Evolutionary conservation across 2,113 vertebrate species (phyloP), one percentile per base, ranked within the genome.

Genomic region (Sminthopsis crassicaudata): DNA sequence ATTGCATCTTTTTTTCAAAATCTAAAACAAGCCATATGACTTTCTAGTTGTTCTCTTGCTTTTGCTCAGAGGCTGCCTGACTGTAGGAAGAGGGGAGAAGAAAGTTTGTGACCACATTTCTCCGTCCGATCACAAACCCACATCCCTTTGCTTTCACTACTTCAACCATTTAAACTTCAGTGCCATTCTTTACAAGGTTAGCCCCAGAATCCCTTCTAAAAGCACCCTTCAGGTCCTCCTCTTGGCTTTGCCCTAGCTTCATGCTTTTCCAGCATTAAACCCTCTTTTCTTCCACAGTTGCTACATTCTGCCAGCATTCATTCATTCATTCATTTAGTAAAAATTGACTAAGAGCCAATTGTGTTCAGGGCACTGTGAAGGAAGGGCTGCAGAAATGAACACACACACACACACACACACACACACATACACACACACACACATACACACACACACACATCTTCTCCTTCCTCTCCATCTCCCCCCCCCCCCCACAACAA

Each of bases 401-500:
- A 9, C 60, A 22, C 0, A 27, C 19, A 46, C 46, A 8, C 11
- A 4, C 60, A 8, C 6, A 10, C 46, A 48, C 48, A 48, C 48
- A 48, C 48, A 48, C 48, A 48, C 48, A 48, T 7, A 48, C 5
- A 3, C 48, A 5, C 46, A 8, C 11, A 4, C 60, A 8, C 6
- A 10, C 46, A 48, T 7, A 48, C 48, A 48, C 48, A 48, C 48
- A 48, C 48, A 48, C 48, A 48, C 5, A 3, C 48, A 5, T n/a
- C n/a, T n/a, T n/a, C 48, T 48, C 48, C 48, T 7, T 54, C 0
- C 27, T 30, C 8, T 8, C 30, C 50, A 9, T 54, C 0, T 24
- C 22, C 8, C 5, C 30, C 46, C 46, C 16, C 14, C 22, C 50
- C 0, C 0, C 36, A 12, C 0, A 0, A 0, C 9, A 0, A 0